These are phyloP conservation scores for Rhinatrema bivittatum DNA, from an alignment of 2,797 vertebrate genomes.

Conservation along the genomic window DNA sequence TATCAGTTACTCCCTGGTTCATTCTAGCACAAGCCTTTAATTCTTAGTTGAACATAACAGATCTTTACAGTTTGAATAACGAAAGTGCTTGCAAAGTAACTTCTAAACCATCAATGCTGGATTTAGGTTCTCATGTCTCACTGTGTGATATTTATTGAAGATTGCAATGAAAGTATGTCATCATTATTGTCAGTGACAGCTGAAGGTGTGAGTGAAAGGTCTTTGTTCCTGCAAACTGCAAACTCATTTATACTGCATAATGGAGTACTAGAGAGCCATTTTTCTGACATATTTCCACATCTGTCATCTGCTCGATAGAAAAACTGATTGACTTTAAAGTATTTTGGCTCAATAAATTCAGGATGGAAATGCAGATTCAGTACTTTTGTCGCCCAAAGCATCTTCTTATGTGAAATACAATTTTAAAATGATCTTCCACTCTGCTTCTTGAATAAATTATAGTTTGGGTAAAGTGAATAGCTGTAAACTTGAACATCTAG, in stretches of 20 bases:
- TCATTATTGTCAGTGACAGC: conserved; percentile 26
- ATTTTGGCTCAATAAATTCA: conserved; percentile 1
- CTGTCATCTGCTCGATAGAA: conserved; percentile 16
- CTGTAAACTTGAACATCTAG: too few species aligned
- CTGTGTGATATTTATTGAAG: conserved; percentile 7
- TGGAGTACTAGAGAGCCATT: conserved; percentile 34
- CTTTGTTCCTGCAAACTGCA: conserved; percentile 36
- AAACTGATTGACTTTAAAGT: conserved; percentile 1
- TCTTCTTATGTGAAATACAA: neutral
- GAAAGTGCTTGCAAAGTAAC: conserved; percentile 1
- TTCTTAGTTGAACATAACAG: neutral
- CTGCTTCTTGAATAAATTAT: neutral
- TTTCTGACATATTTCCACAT: conserved; percentile 25
- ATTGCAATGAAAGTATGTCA: conserved; percentile 1
- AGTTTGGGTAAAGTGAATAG: too few species aligned
- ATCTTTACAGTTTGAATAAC: neutral
- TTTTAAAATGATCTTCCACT: neutral
- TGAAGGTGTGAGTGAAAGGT: conserved; percentile 19
- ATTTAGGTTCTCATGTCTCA: conserved; percentile 5
- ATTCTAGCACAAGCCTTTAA: too few species aligned
- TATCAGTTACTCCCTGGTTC: too few species aligned
- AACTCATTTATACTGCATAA: conserved; percentile 28
- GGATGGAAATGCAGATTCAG: neutral
- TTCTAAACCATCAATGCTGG: conserved; percentile 7
- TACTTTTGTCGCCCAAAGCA: neutral